phyloP scores from a whole-genome alignment of 2,113 vertebrate species.

The Thalassoma bifasciatum region DNA sequence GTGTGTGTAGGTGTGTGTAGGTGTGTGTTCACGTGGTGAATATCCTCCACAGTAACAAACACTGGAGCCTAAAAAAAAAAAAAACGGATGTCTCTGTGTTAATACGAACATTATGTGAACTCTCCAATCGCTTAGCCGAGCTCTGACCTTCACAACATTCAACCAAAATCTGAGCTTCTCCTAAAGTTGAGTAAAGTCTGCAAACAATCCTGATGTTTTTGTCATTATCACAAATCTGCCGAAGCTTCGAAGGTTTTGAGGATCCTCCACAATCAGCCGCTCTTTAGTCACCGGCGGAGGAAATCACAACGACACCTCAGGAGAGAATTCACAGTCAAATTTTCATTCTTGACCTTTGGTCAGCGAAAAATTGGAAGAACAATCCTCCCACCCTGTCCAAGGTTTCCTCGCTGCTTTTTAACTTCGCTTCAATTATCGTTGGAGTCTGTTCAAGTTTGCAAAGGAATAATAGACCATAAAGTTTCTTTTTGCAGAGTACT shows the following conservation, averaged over 20 bases:
- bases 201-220: not conserved
- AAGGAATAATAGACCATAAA: not conserved
- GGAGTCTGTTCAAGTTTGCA: not conserved
- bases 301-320: not conserved
- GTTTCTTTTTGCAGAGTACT: not conserved
- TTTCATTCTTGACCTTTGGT: not conserved
- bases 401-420: not conserved
- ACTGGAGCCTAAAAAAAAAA: no score
- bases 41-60: no score
- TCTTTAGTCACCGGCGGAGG: not conserved
- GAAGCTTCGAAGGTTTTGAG: conserved; percentile 17
- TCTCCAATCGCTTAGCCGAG: no score
- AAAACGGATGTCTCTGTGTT: no score
- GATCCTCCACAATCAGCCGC: conserved; percentile 40
- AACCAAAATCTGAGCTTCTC: no score
- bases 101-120: no score
- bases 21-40: no score
- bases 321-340: no score
- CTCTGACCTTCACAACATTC: conserved; percentile 3
- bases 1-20: no score
- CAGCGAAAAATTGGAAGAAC: not conserved
- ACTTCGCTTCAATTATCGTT: not conserved
- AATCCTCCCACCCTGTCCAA: not conserved
- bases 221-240: conserved; percentile 48
- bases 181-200: no score